Conservation (phyloP, 37 sponge, comb jelly and placozoan species). For the Axinella damicornis region DNA sequence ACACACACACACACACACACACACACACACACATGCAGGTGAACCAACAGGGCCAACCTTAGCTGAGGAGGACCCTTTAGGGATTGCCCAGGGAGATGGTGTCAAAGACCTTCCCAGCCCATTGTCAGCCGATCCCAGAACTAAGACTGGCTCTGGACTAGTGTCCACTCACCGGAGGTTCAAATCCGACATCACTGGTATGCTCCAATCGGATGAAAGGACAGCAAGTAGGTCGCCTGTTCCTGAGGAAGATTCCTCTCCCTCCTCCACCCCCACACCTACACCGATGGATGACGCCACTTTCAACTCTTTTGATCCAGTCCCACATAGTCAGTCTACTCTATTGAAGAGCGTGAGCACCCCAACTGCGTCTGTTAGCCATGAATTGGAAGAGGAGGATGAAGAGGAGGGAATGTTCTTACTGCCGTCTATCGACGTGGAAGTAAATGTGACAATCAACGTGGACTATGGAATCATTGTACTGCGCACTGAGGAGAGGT, state of each 20-base stretch:
- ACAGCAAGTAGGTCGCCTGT: too few relatives aligned
- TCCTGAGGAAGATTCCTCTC: neutral
- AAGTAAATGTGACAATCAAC: constrained; percentile 67
- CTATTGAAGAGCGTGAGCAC: neutral
- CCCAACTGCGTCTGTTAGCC: neutral
- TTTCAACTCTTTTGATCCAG: too few relatives aligned
- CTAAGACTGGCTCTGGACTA: too few relatives aligned
- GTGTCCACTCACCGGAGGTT: neutral
- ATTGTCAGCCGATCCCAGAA: too few relatives aligned
- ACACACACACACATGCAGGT: neutral
- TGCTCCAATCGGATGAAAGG: neutral
- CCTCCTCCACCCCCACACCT: constrained; percentile 3
- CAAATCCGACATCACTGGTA: constrained; percentile 42
- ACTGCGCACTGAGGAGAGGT: constrained; percentile 59
- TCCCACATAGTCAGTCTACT: too few relatives aligned
- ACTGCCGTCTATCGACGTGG: constrained; percentile 61
- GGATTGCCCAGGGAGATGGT: neutral
- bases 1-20: constrained; percentile 6
- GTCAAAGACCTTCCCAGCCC: neutral
- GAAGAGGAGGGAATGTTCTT: constrained; percentile 9
- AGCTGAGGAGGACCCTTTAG: neutral
- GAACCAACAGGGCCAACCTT: neutral
- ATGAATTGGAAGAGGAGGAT: neutral
- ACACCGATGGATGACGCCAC: too few relatives aligned
- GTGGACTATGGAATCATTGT: constrained; percentile 70